These are phyloP conservation scores for Melanotaenia maccullochi DNA, from an alignment of 2,797 vertebrate species.

Conservation along the genomic window DNA sequence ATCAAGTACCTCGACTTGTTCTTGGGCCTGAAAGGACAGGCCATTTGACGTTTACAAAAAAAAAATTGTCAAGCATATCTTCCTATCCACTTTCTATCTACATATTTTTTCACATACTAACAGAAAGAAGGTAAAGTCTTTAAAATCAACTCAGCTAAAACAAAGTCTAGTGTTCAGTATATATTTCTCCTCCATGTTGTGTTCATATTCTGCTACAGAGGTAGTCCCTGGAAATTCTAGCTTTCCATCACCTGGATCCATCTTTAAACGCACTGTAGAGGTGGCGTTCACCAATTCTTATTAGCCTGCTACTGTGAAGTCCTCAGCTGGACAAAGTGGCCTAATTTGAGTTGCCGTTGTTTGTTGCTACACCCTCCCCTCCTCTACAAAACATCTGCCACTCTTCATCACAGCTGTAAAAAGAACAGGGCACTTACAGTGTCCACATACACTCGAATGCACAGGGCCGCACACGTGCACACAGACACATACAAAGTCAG, in stretches of 20 bases:
- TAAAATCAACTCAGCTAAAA: too few relatives aligned
- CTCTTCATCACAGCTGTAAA: conserved; percentile 44
- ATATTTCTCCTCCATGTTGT: not conserved
- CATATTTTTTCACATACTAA: too few relatives aligned
- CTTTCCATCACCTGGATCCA: too few relatives aligned
- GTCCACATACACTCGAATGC: conserved; percentile 4
- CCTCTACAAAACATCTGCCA: conserved; percentile 63
- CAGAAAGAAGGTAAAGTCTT: too few relatives aligned
- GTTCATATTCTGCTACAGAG: not conserved
- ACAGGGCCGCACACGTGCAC: conserved; percentile 19
- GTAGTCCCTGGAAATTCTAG: not conserved
- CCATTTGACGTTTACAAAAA: too few relatives aligned
- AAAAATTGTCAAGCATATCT: too few relatives aligned
- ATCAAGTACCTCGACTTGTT: too few relatives aligned
- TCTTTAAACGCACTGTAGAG: too few relatives aligned
- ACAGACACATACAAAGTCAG: conserved; percentile 12
- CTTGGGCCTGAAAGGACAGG: too few relatives aligned
- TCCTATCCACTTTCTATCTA: too few relatives aligned
- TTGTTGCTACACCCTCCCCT: conserved; percentile 10
- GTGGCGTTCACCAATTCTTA: conserved; percentile 38
- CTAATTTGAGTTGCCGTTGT: conserved; percentile 47
- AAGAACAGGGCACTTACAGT: conserved; percentile 23
- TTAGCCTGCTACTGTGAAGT: conserved; percentile 43
- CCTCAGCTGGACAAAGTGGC: conserved; percentile 65
- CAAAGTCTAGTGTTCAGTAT: too few relatives aligned